Evolutionary conservation across 2,113 vertebrate genomes (phyloP).

Genomic region (Larimichthys polyactis): DNA sequence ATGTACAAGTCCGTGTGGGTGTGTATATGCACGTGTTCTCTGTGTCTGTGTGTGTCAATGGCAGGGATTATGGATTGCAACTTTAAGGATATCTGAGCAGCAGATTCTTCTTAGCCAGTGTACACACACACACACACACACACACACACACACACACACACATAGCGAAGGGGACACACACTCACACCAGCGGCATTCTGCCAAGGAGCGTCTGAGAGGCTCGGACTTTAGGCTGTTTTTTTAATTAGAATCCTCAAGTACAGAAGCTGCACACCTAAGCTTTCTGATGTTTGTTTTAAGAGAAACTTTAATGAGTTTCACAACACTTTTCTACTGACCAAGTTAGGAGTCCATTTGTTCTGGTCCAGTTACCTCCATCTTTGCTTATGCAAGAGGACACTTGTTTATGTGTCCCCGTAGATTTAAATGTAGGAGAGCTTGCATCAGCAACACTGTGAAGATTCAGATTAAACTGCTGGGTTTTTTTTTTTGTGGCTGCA

Average conservation of each 20-base stretch:
- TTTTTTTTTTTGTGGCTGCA: neutral
- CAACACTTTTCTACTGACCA: conserved; percentile 25
- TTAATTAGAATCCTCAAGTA: conserved; percentile 69
- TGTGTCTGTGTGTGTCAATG: conserved; percentile 33
- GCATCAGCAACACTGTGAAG: conserved; percentile 29
- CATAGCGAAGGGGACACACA: conserved; percentile 14
- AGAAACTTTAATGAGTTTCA: conserved; percentile 63
- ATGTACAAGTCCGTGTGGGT: conserved; percentile 11
- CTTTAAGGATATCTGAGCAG: conserved; percentile 30
- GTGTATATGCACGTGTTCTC: conserved; percentile 4
- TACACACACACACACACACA: conserved; percentile 8
- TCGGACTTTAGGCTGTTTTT: conserved; percentile 65
- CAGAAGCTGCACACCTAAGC: conserved; percentile 54
- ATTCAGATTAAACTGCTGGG: neutral
- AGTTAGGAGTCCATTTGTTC: conserved; percentile 20
- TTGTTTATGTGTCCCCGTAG: conserved; percentile 34
- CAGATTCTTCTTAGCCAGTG: conserved; percentile 19
- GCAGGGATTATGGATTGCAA: conserved; percentile 36
- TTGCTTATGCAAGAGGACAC: conserved; percentile 31
- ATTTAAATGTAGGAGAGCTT: conserved; percentile 24
- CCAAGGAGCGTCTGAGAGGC: conserved; percentile 36
- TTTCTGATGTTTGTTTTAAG: conserved; percentile 64
- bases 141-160: neutral
- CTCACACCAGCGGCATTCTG: conserved; percentile 15
- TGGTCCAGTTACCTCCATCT: conserved; percentile 31